Evolutionary conservation across 2,888 invertebrate species (phyloP), one percentile per base, ranked within the genome.

Genomic region (Liodrosophila aerea): DNA sequence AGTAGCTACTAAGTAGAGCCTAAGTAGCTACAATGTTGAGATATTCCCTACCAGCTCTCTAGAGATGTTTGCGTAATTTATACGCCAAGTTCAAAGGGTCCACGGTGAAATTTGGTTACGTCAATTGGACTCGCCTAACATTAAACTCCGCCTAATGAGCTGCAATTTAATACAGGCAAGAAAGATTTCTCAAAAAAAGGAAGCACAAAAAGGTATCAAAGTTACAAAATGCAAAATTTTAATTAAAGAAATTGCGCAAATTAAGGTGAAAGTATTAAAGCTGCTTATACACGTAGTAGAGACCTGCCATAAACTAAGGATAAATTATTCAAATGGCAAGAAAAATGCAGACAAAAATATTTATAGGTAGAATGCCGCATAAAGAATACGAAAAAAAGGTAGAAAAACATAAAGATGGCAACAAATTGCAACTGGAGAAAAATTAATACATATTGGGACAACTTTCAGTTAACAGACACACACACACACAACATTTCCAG

Each of bases 231-330:
- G 44, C 9, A 57, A 53, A 80, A 60, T 83, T 66, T 69, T 78
- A 78, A 78, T 78, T 83, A 80, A 73, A 61, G 62, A 76, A 70
- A 80, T 77, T 80, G 76, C 49, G 45, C 64, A 67, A 83, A 73
- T 82, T 80, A 68, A 31, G 56, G 41, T 36, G 46, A 61, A 40
- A 31, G 30, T 11, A 13, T 12, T 41, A 49, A 45, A 37, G 22
- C 22, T 34, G 13, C 43, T 33, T 61, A 56, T 60, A 51, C 29
- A 39, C 27, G 27, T 52, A 15, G 4, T 9, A 40, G 22, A 53
- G 40, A 40, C n/a, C 33, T 27, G 18, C 30, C n/a, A 8, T 16
- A 29, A 36, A n/a, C 30, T 18, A 27, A 39, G 9, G 9, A 31
- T 4, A 37, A 44, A 46, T 52, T 62, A 52, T 50, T 49, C 12